phyloP scores from a whole-genome alignment of 2,888 invertebrate species.

The Pyrrhia umbra region DNA sequence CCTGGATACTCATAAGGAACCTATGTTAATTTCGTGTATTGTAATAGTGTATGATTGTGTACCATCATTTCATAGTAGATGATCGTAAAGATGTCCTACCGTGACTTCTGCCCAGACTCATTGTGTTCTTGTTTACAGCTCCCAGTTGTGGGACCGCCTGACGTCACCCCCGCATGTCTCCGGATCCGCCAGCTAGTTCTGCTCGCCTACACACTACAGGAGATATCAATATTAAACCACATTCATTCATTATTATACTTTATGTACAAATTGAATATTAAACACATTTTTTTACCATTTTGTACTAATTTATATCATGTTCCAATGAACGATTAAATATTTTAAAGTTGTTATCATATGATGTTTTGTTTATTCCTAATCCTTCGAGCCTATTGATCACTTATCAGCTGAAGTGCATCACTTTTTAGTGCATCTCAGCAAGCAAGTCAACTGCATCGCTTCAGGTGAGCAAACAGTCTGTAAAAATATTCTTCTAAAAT shows the following conservation, averaged over 20 bases:
- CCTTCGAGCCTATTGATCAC: background rate
- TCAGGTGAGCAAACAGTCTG: too few species aligned
- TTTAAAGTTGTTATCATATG: background rate
- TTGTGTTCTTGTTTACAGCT: background rate
- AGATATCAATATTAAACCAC: background rate
- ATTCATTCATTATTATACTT: background rate
- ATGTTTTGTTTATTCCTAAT: background rate
- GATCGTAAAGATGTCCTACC: background rate
- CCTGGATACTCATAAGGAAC: too few species aligned
- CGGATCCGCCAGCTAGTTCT: background rate
- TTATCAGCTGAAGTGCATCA: too few species aligned
- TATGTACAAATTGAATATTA: background rate
- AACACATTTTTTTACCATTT: slow-evolving; percentile 4
- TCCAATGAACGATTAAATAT: slow-evolving; percentile 16
- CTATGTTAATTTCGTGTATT: too few species aligned
- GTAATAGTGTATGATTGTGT: background rate
- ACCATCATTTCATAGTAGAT: background rate
- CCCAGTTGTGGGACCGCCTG: background rate
- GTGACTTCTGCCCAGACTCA: background rate
- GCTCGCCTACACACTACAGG: background rate
- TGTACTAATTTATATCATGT: slow-evolving; percentile 13
- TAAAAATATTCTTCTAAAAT: too few species aligned
- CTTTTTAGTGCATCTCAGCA: too few species aligned
- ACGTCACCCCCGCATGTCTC: background rate
- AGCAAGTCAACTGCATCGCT: too few species aligned